phyloP scores from a whole-genome alignment of 1,140 invertebrate genomes.

The Aporrectodea caliginosa region DNA sequence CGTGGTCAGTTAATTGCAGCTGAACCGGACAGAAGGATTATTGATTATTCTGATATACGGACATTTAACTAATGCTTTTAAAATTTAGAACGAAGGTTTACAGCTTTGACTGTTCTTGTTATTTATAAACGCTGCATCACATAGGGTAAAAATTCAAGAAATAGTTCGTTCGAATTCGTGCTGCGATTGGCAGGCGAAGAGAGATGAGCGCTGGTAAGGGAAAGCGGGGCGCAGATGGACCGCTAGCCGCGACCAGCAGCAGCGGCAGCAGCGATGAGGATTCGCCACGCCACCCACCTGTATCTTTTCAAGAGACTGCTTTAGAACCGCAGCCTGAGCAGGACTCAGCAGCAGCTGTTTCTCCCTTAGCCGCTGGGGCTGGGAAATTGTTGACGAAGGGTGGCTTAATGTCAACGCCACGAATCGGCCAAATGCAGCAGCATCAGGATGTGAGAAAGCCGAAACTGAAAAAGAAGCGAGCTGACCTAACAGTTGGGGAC shows the following conservation, averaged over 20 bases:
- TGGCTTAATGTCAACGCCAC: neutral
- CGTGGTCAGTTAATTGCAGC: too few species aligned
- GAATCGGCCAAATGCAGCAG: neutral
- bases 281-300: neutral
- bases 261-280: slow-evolving; percentile 37
- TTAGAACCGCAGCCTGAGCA: neutral
- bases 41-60: too few species aligned
- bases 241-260: slow-evolving; percentile 41
- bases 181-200: neutral
- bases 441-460: neutral
- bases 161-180: too few species aligned
- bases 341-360: neutral
- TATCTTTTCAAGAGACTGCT: neutral
- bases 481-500: neutral
- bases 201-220: slow-evolving; percentile 29
- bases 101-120: too few species aligned
- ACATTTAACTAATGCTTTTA: too few species aligned
- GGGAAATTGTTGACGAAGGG: neutral
- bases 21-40: too few species aligned
- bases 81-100: too few species aligned
- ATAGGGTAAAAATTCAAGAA: too few species aligned
- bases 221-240: slow-evolving; percentile 47
- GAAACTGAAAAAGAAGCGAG: neutral
- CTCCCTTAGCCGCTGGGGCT: neutral
- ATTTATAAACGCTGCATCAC: too few species aligned